Percentiles rank a stretch among this genome's conserved stretches.
These are phyloP conservation scores for Colistium nudipinnis DNA, from an alignment of 2,113 vertebrate species.

Conservation along the genomic window DNA sequence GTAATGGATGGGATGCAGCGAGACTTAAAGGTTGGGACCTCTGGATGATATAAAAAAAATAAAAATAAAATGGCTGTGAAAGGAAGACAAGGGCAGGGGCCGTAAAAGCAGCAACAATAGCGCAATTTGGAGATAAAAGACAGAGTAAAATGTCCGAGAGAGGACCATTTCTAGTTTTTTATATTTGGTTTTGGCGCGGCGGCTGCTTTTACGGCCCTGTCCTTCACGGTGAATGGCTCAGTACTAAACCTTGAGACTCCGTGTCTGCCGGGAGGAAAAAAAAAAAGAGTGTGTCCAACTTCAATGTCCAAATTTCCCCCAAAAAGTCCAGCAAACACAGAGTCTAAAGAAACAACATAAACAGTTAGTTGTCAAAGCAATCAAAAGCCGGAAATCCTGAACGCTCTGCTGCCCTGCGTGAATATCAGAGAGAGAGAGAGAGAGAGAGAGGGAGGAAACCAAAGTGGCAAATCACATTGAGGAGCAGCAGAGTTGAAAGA, in stretches of 20 bases:
- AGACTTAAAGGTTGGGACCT: conserved; percentile 49
- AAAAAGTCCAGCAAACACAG: conserved; percentile 75
- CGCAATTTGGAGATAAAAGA: conserved; percentile 11
- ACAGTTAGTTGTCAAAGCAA: conserved; percentile 52
- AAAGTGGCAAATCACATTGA: conserved; percentile 17
- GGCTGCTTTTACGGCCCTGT: conserved; percentile 74
- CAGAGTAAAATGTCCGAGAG: neutral
- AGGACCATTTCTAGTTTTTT: neutral
- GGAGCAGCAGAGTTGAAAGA: conserved; percentile 35
- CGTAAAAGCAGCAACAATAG: conserved; percentile 73
- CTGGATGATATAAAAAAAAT: conserved; percentile 46
- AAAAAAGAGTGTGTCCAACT: conserved; percentile 15
- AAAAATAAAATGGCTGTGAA: conserved; percentile 59
- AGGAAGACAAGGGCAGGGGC: conserved; percentile 50
- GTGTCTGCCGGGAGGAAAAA: conserved; percentile 69
- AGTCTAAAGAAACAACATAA: conserved; percentile 64
- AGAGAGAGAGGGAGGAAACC: neutral
- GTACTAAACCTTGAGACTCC: conserved; percentile 73
- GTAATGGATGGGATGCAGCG: conserved; percentile 37
- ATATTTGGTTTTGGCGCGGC: conserved; percentile 29
- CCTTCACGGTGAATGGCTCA: conserved; percentile 67
- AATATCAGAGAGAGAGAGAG: conserved; percentile 31
- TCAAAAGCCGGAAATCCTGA: conserved; percentile 65
- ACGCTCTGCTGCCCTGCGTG: conserved; percentile 73
- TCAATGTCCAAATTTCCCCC: conserved; percentile 46